phyloP scores from a whole-genome alignment of 2,113 vertebrate species.

The Suncus etruscus region DNA sequence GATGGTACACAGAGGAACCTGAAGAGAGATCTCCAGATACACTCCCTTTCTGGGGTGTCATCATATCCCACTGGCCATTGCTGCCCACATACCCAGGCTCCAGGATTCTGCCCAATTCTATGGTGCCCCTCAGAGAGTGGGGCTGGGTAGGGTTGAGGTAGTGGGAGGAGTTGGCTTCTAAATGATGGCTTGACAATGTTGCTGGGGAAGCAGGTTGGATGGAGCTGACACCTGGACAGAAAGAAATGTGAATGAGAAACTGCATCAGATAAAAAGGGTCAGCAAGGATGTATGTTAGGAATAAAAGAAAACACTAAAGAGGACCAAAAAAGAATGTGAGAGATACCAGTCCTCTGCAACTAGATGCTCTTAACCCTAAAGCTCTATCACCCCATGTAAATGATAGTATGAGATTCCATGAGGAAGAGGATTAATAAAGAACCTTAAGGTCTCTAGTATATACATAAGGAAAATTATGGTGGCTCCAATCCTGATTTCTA shows the following conservation, averaged over 20 bases:
- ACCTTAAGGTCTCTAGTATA: not conserved
- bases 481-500: not conserved
- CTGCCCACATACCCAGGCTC: slow-evolving; percentile 81
- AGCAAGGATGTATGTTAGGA: not conserved
- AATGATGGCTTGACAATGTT: slow-evolving; percentile 63
- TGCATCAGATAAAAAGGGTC: rapidly evolving
- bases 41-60: slow-evolving; percentile 79
- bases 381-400: not conserved
- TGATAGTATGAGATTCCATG: not conserved
- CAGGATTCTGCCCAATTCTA: slow-evolving; percentile 68
- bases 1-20: slow-evolving; percentile 86
- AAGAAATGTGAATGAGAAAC: not conserved
- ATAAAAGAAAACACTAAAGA: not conserved
- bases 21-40: slow-evolving; percentile 85
- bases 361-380: not conserved
- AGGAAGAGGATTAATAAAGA: not conserved
- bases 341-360: not conserved
- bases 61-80: slow-evolving; percentile 82
- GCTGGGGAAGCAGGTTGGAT: slow-evolving; percentile 84
- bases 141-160: slow-evolving; percentile 79
- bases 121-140: slow-evolving; percentile 71
- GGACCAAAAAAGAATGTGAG: rapidly evolving
- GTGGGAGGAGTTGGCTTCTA: slow-evolving; percentile 78
- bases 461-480: not conserved
- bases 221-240: slow-evolving; percentile 81